Conservation (phyloP, 1,140 invertebrate genomes). For the Hypothenemus hampei region DNA sequence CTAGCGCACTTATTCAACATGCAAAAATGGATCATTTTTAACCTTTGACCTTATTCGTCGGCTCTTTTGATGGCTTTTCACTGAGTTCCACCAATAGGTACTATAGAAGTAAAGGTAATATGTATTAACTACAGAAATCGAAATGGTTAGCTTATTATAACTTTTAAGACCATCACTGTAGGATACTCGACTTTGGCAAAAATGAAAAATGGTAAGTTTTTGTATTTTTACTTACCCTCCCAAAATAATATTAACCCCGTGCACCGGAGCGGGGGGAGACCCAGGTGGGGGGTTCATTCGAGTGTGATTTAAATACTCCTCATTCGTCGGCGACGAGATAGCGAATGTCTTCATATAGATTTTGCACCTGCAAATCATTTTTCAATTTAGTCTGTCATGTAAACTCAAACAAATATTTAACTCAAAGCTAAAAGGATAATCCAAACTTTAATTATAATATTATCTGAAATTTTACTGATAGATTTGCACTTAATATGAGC, state of each 20-base stretch:
- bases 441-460: too few species aligned
- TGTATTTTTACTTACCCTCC: slow-evolving; percentile 51
- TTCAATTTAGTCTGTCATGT: not conserved
- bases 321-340: slow-evolving; percentile 40
- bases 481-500: not conserved
- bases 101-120: too few species aligned
- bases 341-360: slow-evolving; percentile 47
- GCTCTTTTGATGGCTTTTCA: too few species aligned
- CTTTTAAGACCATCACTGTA: too few species aligned
- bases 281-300: slow-evolving; percentile 43
- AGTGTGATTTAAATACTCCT: slow-evolving; percentile 40
- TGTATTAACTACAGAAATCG: too few species aligned
- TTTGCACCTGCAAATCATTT: slow-evolving; percentile 35
- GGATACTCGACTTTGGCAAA: too few species aligned
- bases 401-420: not conserved
- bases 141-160: too few species aligned
- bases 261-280: slow-evolving; percentile 46
- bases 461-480: not conserved
- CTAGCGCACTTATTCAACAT: too few species aligned
- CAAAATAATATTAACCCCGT: slow-evolving; percentile 58
- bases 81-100: too few species aligned
- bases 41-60: too few species aligned
- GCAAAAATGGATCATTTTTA: too few species aligned
- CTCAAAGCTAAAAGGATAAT: not conserved
- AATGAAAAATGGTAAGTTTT: too few species aligned